Percentiles rank a stretch among this genome's conserved stretches.
These are phyloP conservation scores for Agonum fuliginosum DNA, from an alignment of 2,888 invertebrate species.

Conservation along the genomic window DNA sequence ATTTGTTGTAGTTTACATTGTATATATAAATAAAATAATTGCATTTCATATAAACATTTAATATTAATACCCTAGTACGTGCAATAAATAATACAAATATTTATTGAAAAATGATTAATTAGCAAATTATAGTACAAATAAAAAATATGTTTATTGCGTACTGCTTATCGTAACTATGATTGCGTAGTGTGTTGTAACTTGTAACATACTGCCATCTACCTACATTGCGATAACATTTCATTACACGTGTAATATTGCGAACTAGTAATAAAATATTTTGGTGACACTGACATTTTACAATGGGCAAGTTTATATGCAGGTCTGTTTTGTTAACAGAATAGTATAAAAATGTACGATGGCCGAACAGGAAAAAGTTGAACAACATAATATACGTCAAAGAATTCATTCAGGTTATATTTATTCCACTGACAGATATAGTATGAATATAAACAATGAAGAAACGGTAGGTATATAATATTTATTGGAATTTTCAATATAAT, in stretches of 20 bases:
- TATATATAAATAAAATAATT: too few species aligned
- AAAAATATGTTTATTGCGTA: too few species aligned
- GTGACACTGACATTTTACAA: slow-evolving; percentile 12
- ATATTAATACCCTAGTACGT: too few species aligned
- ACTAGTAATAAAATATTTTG: slow-evolving; percentile 20
- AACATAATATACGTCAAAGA: slow-evolving; percentile 44
- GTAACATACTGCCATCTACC: slow-evolving; percentile 20
- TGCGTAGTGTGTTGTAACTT: too few species aligned
- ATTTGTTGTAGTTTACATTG: too few species aligned
- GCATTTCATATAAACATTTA: too few species aligned
- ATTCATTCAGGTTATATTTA: slow-evolving; percentile 30
- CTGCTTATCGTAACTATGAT: too few species aligned
- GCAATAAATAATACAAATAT: too few species aligned
- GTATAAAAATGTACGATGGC: slow-evolving; percentile 38
- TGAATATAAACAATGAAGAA: slow-evolving; percentile 56
- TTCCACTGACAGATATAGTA: slow-evolving; percentile 31
- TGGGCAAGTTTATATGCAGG: background rate
- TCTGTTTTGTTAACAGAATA: slow-evolving; percentile 30
- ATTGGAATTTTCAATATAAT: background rate
- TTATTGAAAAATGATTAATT: too few species aligned
- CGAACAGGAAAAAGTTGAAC: slow-evolving; percentile 1
- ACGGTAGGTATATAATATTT: slow-evolving; percentile 38
- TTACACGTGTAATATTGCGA: slow-evolving; percentile 27
- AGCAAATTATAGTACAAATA: too few species aligned
- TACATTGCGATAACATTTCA: slow-evolving; percentile 4